Evolutionary conservation across 2,113 vertebrate species (phyloP), one percentile per base, ranked within the genome.

Genomic region (Nanorana parkeri): DNA sequence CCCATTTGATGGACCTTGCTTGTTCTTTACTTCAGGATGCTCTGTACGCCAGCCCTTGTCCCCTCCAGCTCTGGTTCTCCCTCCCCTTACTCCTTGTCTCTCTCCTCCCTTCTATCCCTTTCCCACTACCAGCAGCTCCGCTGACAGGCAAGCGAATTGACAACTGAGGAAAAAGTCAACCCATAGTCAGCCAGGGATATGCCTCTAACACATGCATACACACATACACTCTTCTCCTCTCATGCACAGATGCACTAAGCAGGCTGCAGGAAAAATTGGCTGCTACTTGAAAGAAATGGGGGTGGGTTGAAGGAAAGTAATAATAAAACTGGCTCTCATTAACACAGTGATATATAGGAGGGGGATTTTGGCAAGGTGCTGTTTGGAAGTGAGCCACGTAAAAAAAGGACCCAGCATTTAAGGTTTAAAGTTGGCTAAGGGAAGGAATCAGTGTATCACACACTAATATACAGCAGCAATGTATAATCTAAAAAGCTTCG

Each of bases 161-260:
- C 78, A 80, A 69, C 60, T 73, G 61, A 77, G 51, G 36, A 23
- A 67, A 75, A 51, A 77, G 82, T 83, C 82, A 77, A 72, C 71
- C 71, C 71, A 74, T 73, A 82, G 80, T 61, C 61, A 72, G 54
- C 72, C 28, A 78, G 64, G 71, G 71, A 82, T 82, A 75, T 82
- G 80, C 69, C 71, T 75, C 63, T 58, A 75, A 82, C 80, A 82
- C 63, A 82, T 67, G 52, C 69, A 82, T 52, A 82, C 23, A 80
- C 80, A 82, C 79, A 81, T 26, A 60, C 61, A 75, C 63, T 73
- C 47, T 58, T 55, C 73, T 54, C 51, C 24, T 65, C 79, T 74
- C 69, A 75, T 75, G 80, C 80, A 82, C 71, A 82, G 79, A 82
- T 82, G 80, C 80, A 82, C 71, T 82, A 82, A 82, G 71, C 80